Base-by-base conservation (phyloP, 2,888 invertebrate genomes). In the Noctua fimbriata region DNA sequence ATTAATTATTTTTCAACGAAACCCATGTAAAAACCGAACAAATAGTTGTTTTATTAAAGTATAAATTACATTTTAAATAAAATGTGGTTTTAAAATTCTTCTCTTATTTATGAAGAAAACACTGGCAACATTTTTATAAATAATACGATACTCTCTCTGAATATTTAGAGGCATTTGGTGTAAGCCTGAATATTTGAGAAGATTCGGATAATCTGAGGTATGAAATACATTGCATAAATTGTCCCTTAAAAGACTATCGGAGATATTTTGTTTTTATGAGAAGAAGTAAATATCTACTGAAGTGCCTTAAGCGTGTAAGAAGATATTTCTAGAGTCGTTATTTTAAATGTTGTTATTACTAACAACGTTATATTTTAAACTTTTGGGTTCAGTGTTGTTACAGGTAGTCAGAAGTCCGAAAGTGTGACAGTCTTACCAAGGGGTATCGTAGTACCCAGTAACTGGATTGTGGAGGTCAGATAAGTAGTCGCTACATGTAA, bases 211-310 rank as follows among this genome's bases (percentile, higher is more conserved):
- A 88, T 89, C 86, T 76, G 80, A 83, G 87, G 85, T 87, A 88
- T 89, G 79, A 90, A 89, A 88, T 82, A 83, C 80, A 89, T 88
- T 81, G 82, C 89, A 89, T 90, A 89, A 89, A 89, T 89, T 89
- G 87, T 89, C 89, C 89, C 87, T 73, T 82, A 87, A 77, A 88
- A 87, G 82, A 82, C 85, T 87, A 75, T 81, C 66, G 76, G 71
- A 60, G 72, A 76, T 78, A 81, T 88, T 88, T 88, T 75, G 52
- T 74, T 82, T 84, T 86, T 82, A 76, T 82, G 52, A 60, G 32
- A 18, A 49, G 28, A 78, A 55, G 63, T 72, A 69, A 78, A 75
- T 73, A 65, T 84, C 21, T 65, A 72, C 44, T 28, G 36, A 52
- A 44, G 16, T 60, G 41, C 28, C 1, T 16, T n/a, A 60, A n/a